These are phyloP conservation scores for Ichneumon xanthorius DNA, from an alignment of 2,888 invertebrate genomes.

Conservation along the genomic window DNA sequence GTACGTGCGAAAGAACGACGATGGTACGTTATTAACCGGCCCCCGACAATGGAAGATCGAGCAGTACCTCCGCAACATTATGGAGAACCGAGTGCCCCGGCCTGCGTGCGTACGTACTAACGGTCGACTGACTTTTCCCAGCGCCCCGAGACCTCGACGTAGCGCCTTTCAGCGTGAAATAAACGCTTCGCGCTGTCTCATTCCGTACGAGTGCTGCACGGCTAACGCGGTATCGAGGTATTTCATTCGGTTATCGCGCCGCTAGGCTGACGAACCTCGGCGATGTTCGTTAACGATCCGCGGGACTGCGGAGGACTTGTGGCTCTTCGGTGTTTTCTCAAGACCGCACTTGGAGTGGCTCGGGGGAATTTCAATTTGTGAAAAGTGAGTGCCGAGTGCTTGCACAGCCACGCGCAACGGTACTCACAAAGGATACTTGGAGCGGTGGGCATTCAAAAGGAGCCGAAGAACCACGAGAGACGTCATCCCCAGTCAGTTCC, in stretches of 20 bases:
- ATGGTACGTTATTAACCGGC: constrained; percentile 59
- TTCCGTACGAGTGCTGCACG: not conserved
- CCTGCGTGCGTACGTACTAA: constrained; percentile 46
- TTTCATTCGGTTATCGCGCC: not conserved
- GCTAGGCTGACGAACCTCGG: not conserved
- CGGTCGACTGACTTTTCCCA: constrained; percentile 63
- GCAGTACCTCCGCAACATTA: constrained; percentile 43
- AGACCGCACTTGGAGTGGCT: constrained; percentile 21
- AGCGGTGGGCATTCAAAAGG: constrained; percentile 72
- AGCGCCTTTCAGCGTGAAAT: constrained; percentile 32
- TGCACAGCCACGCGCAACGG: constrained; percentile 17
- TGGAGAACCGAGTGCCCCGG: constrained; percentile 25
- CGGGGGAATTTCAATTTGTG: constrained; percentile 35
- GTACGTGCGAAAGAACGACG: constrained; percentile 63
- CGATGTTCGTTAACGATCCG: not conserved
- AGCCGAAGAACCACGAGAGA: constrained; percentile 24
- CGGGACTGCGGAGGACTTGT: not conserved
- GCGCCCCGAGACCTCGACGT: constrained; percentile 31
- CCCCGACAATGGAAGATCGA: constrained; percentile 62
- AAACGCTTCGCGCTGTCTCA: constrained; percentile 2
- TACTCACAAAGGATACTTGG: constrained; percentile 34
- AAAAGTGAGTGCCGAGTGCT: constrained; percentile 25
- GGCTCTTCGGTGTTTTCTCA: constrained; percentile 39
- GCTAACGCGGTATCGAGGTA: not conserved
- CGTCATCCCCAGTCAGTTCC: constrained; percentile 68